Percentiles rank a stretch among this genome's conserved stretches.
These are phyloP conservation scores for Leptinotarsa lineolata DNA, from an alignment of 1,140 invertebrate species.

Conservation along the genomic window DNA sequence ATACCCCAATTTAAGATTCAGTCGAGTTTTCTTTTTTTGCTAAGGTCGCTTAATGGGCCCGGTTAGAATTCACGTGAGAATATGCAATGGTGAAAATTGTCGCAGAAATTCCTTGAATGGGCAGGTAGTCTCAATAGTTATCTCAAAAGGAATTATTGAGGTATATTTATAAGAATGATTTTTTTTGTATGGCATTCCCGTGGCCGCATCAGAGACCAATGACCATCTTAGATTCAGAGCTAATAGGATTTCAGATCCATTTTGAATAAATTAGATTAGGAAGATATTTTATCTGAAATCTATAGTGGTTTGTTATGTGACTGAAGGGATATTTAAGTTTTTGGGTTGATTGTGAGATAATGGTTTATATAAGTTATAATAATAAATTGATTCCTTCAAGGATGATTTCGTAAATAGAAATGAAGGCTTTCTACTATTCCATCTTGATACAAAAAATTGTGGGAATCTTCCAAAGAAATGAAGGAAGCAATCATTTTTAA, in stretches of 20 bases:
- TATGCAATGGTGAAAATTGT: conserved; percentile 20
- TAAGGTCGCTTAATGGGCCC: neutral
- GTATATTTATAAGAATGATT: neutral
- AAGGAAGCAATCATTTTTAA: no score
- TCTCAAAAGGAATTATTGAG: neutral
- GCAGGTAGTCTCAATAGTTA: conserved; percentile 1
- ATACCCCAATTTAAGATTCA: neutral
- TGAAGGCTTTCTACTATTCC: no score
- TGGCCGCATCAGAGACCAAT: neutral
- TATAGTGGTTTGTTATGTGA: neutral
- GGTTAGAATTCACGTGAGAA: conserved; percentile 21
- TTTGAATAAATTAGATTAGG: conserved; percentile 16
- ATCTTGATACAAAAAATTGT: no score
- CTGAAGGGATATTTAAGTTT: neutral
- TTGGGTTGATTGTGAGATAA: neutral
- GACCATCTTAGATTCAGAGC: neutral
- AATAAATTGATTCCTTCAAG: no score
- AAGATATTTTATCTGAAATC: conserved; percentile 10
- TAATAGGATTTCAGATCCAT: conserved; percentile 15
- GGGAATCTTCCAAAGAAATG: no score
- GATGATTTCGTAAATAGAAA: no score
- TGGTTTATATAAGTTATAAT: no score
- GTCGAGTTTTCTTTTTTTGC: neutral
- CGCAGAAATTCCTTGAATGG: conserved; percentile 14
- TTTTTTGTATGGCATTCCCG: neutral